Conservation (phyloP, 2,797 vertebrate genomes). For the Saxicola maurus region DNA sequence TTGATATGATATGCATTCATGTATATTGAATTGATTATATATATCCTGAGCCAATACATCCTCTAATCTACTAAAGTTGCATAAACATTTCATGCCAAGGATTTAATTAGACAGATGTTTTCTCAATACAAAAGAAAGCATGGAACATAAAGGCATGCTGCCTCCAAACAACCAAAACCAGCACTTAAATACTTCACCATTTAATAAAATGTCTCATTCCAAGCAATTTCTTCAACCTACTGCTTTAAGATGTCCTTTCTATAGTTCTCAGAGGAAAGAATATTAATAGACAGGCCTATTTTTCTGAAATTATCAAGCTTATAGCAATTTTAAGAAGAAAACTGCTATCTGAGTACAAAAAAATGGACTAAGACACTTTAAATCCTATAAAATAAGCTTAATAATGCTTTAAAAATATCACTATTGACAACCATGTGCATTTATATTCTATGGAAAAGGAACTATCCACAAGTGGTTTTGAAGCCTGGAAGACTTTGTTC, state of each 20-base stretch:
- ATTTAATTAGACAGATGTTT: conserved; percentile 49
- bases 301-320: not conserved
- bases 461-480: not conserved
- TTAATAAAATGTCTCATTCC: not conserved
- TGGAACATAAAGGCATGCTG: not conserved
- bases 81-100: conserved; percentile 26
- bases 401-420: not conserved
- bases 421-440: not conserved
- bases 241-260: not conserved
- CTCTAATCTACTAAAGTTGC: conserved; percentile 25
- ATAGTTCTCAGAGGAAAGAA: not conserved
- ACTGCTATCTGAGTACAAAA: not conserved
- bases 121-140: conserved; percentile 13
- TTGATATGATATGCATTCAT: conserved; percentile 11
- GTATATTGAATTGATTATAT: conserved; percentile 27
- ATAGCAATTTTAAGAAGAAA: not conserved
- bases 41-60: not conserved
- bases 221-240: not conserved
- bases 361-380: not conserved
- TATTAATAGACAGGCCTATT: not conserved
- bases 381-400: not conserved
- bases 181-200: not conserved
- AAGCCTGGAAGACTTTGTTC: conserved; percentile 22
- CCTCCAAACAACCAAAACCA: not conserved
- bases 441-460: not conserved